Base-by-base conservation (phyloP, 2,113 vertebrate genomes). In the Oophaga pumilio region DNA sequence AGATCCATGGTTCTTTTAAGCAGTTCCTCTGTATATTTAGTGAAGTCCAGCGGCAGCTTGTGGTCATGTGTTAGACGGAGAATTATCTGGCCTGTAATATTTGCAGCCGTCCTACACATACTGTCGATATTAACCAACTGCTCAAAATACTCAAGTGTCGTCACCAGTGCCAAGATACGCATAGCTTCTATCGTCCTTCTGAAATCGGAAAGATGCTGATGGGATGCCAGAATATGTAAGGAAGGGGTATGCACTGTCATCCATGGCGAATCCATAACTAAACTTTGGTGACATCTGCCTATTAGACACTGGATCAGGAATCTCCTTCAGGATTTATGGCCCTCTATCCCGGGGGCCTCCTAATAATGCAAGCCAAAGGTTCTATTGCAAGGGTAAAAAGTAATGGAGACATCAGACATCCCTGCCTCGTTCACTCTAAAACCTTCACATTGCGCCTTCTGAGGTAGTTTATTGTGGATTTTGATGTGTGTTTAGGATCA, bases 181-280 rank as follows among this genome's bases (percentile, higher is more conserved):
- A 89, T 97, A 97, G 3, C 79, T 80, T 82, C 93, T 88, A 0
- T 82, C 9, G n/a, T 90, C 66, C 68, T 93, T 74, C 4, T 83
- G 92, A 90, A 99, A 97, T 77, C 95, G 90, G 87, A 99, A 98
- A 0, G 97, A 97, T 62, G 97, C 17, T 0, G 97, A 95, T 0
- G 98, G 98, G 87, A 99, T 98, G 62, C 98, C 98, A 0, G 97
- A 95, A 89, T 96, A 97, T 1, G 97, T 90, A 28, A 97, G 92
- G 89, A 99, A 99, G 43, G 97, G 95, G 90, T 96, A 97, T 0
- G 95, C 95, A 85, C 96, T 89, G 20, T 96, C 92, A 69, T 97
- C 95, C 85, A 96, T 28, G 80, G 91, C 93, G 90, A 98, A 90
- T 33, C 77, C 56, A 59, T 80, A 18, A 12, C 77, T 80, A 26